These are phyloP conservation scores for Leucophora obtusa DNA, from an alignment of 2,888 invertebrate species.

Conservation along the genomic window DNA sequence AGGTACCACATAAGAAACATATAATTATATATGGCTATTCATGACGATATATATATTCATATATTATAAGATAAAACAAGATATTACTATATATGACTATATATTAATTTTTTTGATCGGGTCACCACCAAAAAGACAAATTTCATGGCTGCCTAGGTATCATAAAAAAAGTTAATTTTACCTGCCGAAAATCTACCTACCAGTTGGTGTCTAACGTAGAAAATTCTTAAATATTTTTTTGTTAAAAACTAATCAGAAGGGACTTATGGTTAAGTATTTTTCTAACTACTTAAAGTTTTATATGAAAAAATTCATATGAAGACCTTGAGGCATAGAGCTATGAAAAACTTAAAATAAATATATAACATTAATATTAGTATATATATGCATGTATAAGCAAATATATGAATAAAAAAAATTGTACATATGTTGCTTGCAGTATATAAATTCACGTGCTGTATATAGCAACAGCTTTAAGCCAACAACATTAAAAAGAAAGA, in stretches of 20 bases:
- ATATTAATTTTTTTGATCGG: too few relatives aligned
- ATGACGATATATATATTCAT: too few relatives aligned
- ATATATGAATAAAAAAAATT: neutral
- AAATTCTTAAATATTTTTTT: neutral
- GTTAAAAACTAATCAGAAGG: neutral
- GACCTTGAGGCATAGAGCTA: neutral
- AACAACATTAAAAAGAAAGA: conserved; percentile 8
- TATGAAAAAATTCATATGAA: neutral
- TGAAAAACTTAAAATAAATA: neutral
- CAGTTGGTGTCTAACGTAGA: too few relatives aligned
- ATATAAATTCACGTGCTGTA: conserved; percentile 38
- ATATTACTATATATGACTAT: too few relatives aligned
- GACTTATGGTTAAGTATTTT: neutral
- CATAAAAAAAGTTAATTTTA: too few relatives aligned
- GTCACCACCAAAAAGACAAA: too few relatives aligned
- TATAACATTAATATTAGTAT: neutral
- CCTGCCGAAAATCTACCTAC: too few relatives aligned
- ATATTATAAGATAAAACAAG: too few relatives aligned
- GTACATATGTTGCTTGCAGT: neutral
- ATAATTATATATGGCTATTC: too few relatives aligned
- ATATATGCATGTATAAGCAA: neutral
- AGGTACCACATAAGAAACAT: too few relatives aligned
- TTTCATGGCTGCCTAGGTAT: too few relatives aligned
- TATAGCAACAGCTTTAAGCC: conserved; percentile 27
- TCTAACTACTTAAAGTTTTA: neutral